Percentiles rank a stretch among this genome's conserved stretches.
Conservation (phyloP, 2,113 vertebrate species). For the Oenanthe oenanthe region DNA sequence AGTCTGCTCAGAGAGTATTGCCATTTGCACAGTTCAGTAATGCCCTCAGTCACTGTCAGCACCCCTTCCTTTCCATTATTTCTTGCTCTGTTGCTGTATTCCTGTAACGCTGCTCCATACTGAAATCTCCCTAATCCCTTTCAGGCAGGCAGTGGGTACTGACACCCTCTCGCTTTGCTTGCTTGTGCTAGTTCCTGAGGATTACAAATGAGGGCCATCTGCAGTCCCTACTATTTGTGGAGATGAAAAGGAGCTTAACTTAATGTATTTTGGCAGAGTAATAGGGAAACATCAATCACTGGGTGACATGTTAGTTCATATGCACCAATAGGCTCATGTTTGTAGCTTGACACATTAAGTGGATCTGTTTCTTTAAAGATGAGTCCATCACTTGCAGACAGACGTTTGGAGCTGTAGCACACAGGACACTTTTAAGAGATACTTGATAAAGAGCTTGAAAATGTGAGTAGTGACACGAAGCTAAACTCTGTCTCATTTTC, state of each 20-base stretch:
- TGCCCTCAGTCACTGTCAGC: neutral
- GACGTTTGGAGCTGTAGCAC: conserved; percentile 54
- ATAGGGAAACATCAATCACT: conserved; percentile 79
- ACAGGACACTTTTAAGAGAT: conserved; percentile 70
- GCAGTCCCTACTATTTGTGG: conserved; percentile 74
- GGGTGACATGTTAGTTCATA: conserved; percentile 71
- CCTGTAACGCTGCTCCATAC: neutral
- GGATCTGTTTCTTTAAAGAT: conserved; percentile 69
- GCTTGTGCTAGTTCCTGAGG: conserved; percentile 51
- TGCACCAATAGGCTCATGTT: conserved; percentile 70
- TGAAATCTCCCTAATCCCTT: conserved; percentile 26
- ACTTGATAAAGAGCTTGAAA: conserved; percentile 71
- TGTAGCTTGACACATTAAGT: conserved; percentile 71
- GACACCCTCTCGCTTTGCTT: conserved; percentile 29
- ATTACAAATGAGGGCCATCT: conserved; percentile 73
- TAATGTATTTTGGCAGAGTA: conserved; percentile 77
- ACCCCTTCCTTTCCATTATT: neutral
- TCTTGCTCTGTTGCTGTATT: neutral
- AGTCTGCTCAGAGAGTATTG: neutral
- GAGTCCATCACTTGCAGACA: conserved; percentile 62
- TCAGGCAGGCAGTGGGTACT: conserved; percentile 51
- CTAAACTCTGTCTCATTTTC: conserved; percentile 70
- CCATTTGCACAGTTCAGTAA: neutral
- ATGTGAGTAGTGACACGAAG: conserved; percentile 64
- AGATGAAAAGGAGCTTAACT: conserved; percentile 76